Percentiles rank a stretch among this genome's conserved stretches.
These are phyloP conservation scores for Drosophila tropicalis DNA, from an alignment of 1,140 invertebrate genomes.

Conservation along the genomic window DNA sequence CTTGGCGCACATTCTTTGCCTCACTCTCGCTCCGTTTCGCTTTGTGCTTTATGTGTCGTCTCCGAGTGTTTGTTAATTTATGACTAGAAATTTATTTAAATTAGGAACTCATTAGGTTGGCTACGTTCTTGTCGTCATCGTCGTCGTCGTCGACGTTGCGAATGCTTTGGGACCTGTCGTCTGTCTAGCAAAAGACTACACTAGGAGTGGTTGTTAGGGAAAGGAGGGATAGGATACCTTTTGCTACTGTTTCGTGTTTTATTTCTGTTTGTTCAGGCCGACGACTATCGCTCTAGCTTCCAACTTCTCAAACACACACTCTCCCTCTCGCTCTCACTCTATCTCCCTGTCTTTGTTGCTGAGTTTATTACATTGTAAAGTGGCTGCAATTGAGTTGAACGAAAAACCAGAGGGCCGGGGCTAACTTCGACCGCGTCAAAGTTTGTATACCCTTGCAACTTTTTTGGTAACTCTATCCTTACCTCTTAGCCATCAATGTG, in stretches of 20 bases:
- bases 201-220: neutral
- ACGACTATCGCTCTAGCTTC: slow-evolving; percentile 25
- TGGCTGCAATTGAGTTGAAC: slow-evolving; percentile 70
- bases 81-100: slow-evolving; percentile 82
- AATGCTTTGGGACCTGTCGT: neutral
- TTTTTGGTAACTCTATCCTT: no score
- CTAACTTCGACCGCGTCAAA: no score
- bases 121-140: slow-evolving; percentile 45
- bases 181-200: neutral
- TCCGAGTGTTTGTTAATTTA: slow-evolving; percentile 77
- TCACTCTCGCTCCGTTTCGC: slow-evolving; percentile 3
- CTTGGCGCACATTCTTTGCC: neutral
- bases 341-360: neutral
- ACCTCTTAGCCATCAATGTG: no score
- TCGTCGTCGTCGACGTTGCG: slow-evolving; percentile 9
- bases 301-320: neutral
- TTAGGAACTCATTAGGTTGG: slow-evolving; percentile 81
- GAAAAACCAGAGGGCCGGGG: slow-evolving; percentile 35
- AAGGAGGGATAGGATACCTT: slow-evolving; percentile 17
- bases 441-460: no score
- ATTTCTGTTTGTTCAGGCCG: slow-evolving; percentile 56
- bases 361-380: slow-evolving; percentile 76
- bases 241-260: slow-evolving; percentile 51
- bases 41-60: slow-evolving; percentile 60
- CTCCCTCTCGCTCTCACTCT: neutral